phyloP scores from a whole-genome alignment of 2,113 vertebrate species.

The Oxyruncus cristatus region DNA sequence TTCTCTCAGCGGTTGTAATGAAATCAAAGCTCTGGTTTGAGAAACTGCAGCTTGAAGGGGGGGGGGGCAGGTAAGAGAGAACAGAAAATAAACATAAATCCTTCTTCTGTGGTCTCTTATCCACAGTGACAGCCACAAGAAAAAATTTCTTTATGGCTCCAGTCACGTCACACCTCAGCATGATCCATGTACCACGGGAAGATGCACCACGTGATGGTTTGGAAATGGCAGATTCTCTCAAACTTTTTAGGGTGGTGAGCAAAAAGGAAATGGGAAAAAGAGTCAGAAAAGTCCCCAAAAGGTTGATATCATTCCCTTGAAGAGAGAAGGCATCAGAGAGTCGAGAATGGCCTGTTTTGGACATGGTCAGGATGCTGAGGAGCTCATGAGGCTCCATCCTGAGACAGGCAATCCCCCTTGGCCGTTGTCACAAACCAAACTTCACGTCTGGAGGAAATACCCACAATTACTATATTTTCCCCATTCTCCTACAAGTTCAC shows the following conservation, averaged over 20 bases:
- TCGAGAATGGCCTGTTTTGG: background rate
- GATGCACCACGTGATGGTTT: background rate
- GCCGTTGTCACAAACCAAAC: background rate
- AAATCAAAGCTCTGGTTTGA: background rate
- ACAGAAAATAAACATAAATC: background rate
- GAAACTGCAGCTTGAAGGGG: background rate
- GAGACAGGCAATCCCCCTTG: background rate
- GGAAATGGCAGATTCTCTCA: background rate
- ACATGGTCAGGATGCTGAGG: rapidly evolving
- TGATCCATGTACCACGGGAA: background rate
- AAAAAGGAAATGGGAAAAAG: background rate
- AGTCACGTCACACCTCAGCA: background rate
- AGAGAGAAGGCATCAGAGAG: background rate
- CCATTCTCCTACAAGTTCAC: background rate
- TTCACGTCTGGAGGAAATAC: background rate
- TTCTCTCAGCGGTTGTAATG: background rate
- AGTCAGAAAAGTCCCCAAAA: background rate
- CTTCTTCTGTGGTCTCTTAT: background rate
- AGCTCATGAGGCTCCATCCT: background rate
- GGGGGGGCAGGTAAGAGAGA: background rate
- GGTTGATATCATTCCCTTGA: background rate
- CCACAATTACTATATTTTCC: background rate
- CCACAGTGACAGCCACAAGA: background rate
- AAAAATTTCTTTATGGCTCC: background rate
- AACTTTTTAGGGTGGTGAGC: background rate